Evolutionary conservation across 2,113 vertebrate genomes (phyloP), one percentile per base, ranked within the genome.

Genomic region (Nerophis ophidion): DNA sequence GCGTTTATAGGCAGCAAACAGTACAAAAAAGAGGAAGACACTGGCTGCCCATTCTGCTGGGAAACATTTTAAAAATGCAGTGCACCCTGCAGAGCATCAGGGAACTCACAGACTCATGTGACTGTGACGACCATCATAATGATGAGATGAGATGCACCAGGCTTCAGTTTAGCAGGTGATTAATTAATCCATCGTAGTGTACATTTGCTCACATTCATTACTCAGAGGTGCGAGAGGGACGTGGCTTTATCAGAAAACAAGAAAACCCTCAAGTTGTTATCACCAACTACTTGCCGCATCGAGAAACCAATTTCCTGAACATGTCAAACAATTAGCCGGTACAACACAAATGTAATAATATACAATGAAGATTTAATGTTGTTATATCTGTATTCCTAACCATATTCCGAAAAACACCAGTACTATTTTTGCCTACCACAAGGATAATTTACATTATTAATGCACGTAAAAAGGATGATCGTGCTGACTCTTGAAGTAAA

Each of bases 401-500:
- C 34, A 19, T 34, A 50, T 36, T 49, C 54, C 15, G 9, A 40
- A 40, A 40, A 40, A 40, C 8, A 8, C 38, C 38, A 8, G 8
- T 40, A 40, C 8, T 8, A 38, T 38, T 38, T 38, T 4, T 7
- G 8, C 36, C 36, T 38, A 38, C 6, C 36, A 38, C 36, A 38
- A 8, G 36, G 36, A 38, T 38, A 38, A 8, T 6, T 38, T 38
- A 7, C 8, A 7, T 38, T 7, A 7, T 38, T 38, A 38, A 7
- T 38, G 6, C 36, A 38, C 36, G 6, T 26, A 26, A 38, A 38
- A 38, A 38, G 36, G 8, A 38, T 38, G 36, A 8, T 72, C 13
- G 54, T 56, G 60, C 48, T 72, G 51, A 73, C 72, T 66, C 58
- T 72, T 67, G 63, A 44, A 68, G 52, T 38, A 60, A 52, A 63